phyloP scores from a whole-genome alignment of 2,888 invertebrate species.

The Drosophila birchii region DNA sequence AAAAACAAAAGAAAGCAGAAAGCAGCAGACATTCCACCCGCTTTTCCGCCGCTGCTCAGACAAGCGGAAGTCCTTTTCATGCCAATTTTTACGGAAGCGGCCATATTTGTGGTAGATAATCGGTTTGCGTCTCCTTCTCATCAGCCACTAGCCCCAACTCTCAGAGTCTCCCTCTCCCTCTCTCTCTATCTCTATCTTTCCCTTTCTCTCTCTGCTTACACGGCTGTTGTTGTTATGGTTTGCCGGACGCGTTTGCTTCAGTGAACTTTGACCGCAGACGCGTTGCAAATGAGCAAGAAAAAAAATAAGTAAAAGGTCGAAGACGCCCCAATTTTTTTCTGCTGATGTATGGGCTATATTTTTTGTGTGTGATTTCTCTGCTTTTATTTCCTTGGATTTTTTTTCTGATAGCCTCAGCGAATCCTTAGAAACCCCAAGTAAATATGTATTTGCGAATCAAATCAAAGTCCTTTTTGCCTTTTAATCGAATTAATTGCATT shows the following conservation, averaged over 20 bases:
- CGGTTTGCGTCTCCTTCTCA: constrained; percentile 58
- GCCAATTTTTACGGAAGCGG: constrained; percentile 57
- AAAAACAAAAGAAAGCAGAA: background rate
- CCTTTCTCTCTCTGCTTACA: constrained; percentile 44
- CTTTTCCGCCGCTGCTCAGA: constrained; percentile 35
- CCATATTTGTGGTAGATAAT: constrained; percentile 74
- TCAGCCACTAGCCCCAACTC: constrained; percentile 16
- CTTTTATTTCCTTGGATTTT: background rate
- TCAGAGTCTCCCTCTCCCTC: background rate
- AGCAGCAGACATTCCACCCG: constrained; percentile 3
- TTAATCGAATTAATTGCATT: constrained; percentile 75
- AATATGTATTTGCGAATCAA: constrained; percentile 18
- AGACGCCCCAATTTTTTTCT: constrained; percentile 20
- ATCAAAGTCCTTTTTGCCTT: constrained; percentile 32
- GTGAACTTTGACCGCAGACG: constrained; percentile 62
- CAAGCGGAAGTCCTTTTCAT: constrained; percentile 62
- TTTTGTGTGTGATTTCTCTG: constrained; percentile 1
- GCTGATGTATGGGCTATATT: constrained; percentile 39
- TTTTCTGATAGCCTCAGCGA: constrained; percentile 24
- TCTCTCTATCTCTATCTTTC: constrained; percentile 14
- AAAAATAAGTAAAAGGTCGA: background rate
- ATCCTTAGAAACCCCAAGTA: constrained; percentile 21
- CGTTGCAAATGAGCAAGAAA: constrained; percentile 32
- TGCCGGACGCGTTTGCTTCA: constrained; percentile 28
- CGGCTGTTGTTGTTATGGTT: constrained; percentile 15